A percentile compares a stretch with the other conserved stretches of the same genome.
Conservation (phyloP, 1,140 invertebrate genomes). For the Aphelenchoides besseyi region DNA sequence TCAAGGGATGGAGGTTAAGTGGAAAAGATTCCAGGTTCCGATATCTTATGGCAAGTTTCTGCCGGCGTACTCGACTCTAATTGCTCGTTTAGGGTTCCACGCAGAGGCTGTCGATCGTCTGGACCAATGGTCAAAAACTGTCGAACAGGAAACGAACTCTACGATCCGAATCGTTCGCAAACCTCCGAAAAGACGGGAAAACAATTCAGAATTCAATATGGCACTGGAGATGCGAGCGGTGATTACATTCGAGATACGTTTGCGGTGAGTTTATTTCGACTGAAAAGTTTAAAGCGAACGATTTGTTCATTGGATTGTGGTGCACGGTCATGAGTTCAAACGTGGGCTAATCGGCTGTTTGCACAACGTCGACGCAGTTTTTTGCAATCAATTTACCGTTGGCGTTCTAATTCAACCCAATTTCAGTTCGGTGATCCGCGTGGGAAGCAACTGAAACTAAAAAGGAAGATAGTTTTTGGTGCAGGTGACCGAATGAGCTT, state of each 20-base stretch:
- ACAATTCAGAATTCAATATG: conserved; percentile 11
- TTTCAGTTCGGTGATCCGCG: conserved; percentile 14
- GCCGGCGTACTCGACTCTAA: too few species aligned
- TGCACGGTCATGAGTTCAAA: too few species aligned
- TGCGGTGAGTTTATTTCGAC: background rate
- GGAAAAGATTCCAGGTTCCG: background rate
- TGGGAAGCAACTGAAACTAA: conserved; percentile 8
- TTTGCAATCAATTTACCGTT: background rate
- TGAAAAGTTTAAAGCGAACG: too few species aligned
- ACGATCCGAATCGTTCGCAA: background rate
- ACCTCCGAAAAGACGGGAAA: conserved; percentile 5
- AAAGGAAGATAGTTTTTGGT: conserved; percentile 4
- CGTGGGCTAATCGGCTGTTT: background rate
- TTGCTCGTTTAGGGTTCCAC: conserved; percentile 12
- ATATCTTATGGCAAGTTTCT: background rate
- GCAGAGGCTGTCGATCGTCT: background rate
- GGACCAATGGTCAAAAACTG: conserved; percentile 16
- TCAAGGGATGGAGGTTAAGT: too few species aligned
- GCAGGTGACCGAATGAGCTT: conserved; percentile 5
- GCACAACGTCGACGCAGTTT: background rate
- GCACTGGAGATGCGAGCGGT: conserved; percentile 11
- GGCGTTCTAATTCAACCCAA: background rate
- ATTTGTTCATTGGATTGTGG: too few species aligned
- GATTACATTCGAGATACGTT: background rate
- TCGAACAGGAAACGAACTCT: background rate